Evolutionary conservation across 1,140 invertebrate genomes (phyloP).

Genomic region (Carposina sasakii): DNA sequence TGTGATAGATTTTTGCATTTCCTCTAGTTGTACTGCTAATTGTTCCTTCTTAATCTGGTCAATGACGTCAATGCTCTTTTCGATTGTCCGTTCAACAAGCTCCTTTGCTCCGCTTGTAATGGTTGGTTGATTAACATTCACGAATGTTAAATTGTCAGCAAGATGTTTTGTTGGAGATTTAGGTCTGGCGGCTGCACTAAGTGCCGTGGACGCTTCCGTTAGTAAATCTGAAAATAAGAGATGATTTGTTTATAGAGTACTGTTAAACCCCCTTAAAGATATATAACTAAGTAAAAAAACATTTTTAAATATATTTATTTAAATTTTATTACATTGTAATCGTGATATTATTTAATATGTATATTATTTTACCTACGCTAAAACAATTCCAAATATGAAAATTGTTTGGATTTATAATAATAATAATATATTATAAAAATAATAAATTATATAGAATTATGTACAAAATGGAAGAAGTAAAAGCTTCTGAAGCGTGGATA

Average conservation of each 20-base stretch:
- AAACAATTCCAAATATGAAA: too few species aligned
- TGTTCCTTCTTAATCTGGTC: slow-evolving; percentile 66
- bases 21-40: slow-evolving; percentile 57
- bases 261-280: too few species aligned
- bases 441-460: too few species aligned
- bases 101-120: slow-evolving; percentile 61
- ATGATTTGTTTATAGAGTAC: too few species aligned
- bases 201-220: slow-evolving; percentile 45
- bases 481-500: too few species aligned
- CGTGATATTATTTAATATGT: too few species aligned
- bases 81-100: slow-evolving; percentile 62
- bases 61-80: slow-evolving; percentile 65
- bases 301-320: too few species aligned
- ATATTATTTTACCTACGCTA: too few species aligned
- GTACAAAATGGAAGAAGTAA: slow-evolving; percentile 36
- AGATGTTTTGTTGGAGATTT: slow-evolving; percentile 67
- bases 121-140: slow-evolving; percentile 66
- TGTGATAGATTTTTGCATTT: slow-evolving; percentile 48
- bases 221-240: slow-evolving; percentile 58
- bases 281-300: too few species aligned
- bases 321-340: too few species aligned
- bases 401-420: too few species aligned
- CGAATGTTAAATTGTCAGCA: slow-evolving; percentile 62
- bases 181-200: slow-evolving; percentile 47
- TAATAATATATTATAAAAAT: too few species aligned